phyloP scores from a whole-genome alignment of 2,113 vertebrate species.

The Paratilapia polleni region DNA sequence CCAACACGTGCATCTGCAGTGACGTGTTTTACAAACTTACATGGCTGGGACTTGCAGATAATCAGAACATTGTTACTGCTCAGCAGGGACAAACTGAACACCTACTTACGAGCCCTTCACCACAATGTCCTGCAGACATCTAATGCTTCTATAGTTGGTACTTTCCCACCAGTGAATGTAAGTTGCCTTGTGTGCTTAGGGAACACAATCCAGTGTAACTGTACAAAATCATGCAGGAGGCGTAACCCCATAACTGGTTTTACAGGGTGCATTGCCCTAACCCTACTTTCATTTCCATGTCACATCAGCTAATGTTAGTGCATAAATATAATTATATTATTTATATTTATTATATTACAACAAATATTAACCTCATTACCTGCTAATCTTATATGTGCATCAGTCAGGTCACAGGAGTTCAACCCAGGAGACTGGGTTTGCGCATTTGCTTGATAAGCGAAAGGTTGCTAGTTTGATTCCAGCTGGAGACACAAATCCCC shows the following conservation, averaged over 20 bases:
- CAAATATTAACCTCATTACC: background rate
- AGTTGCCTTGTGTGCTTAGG: too few species aligned
- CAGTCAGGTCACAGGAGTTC: background rate
- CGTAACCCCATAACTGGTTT: too few species aligned
- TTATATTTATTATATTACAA: too few species aligned
- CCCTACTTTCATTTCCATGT: background rate
- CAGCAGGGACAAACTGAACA: background rate
- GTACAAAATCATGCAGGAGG: too few species aligned
- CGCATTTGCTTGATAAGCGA: too few species aligned
- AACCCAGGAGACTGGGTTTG: background rate
- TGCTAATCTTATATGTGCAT: background rate
- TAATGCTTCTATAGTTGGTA: too few species aligned
- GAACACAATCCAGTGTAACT: too few species aligned
- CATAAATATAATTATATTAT: background rate
- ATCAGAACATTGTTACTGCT: background rate
- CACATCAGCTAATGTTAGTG: background rate
- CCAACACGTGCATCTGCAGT: background rate
- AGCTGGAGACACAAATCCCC: too few species aligned
- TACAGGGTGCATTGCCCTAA: too few species aligned
- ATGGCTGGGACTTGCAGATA: background rate
- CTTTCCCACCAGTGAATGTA: too few species aligned
- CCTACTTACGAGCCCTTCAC: background rate
- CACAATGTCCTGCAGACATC: too few species aligned
- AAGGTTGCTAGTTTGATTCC: too few species aligned
- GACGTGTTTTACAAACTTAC: background rate